Conservation (phyloP, 2,888 invertebrate genomes). For the Volucella inflata region DNA sequence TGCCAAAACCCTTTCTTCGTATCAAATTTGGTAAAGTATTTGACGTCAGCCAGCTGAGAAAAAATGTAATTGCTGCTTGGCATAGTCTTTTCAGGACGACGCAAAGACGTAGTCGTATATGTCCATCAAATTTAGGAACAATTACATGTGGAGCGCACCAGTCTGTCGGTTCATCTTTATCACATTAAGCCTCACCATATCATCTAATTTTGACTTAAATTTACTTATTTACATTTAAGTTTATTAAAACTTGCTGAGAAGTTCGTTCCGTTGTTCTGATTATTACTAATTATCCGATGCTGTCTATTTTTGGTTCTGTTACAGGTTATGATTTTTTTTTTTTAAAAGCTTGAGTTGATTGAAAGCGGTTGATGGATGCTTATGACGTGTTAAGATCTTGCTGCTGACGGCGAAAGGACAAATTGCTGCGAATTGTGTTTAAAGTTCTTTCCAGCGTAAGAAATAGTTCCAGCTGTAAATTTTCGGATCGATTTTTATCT, state of each 20-base stretch:
- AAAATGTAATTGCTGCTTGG: conserved; percentile 74
- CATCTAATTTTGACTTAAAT: conserved; percentile 28
- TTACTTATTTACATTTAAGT: no score
- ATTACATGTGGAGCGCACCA: conserved; percentile 55
- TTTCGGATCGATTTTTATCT: conserved; percentile 25
- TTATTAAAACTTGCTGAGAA: conserved; percentile 23
- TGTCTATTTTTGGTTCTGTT: conserved; percentile 23
- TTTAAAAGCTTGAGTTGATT: background rate
- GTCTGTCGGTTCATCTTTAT: conserved; percentile 47
- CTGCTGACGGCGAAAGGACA: conserved; percentile 31
- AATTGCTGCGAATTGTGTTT: conserved; percentile 1
- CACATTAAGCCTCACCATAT: conserved; percentile 36
- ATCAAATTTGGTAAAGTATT: conserved; percentile 79
- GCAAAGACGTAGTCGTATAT: conserved; percentile 20
- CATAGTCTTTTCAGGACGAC: conserved; percentile 38
- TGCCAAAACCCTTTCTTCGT: conserved; percentile 71
- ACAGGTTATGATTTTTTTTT: conserved; percentile 9
- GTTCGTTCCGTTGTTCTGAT: no score
- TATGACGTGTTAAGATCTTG: conserved; percentile 26
- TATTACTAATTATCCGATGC: conserved; percentile 27
- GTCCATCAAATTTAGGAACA: conserved; percentile 22
- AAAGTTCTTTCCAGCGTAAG: conserved; percentile 36
- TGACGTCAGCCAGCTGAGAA: conserved; percentile 69
- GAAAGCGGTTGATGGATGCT: conserved; percentile 18
- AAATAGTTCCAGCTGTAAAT: conserved; percentile 17